phyloP scores from a whole-genome alignment of 2,113 vertebrate genomes.

The Taurulus bubalis region DNA sequence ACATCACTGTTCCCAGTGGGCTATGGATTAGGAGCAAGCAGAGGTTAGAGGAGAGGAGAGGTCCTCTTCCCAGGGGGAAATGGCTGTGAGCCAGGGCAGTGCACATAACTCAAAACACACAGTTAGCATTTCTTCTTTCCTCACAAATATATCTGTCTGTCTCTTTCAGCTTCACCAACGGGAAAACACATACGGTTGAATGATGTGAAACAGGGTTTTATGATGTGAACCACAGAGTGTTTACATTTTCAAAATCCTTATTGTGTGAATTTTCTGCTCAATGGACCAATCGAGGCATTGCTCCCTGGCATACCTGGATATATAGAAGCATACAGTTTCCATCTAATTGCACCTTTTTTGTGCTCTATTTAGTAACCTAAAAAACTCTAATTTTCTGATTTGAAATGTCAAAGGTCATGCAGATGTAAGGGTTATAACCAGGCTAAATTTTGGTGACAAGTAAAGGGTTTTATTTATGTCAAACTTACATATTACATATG shows the following conservation, averaged over 20 bases:
- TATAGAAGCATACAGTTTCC: slow-evolving; percentile 15
- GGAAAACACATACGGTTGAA: slow-evolving; percentile 59
- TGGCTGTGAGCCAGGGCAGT: slow-evolving; percentile 63
- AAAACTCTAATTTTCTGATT: neutral
- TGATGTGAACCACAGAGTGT: slow-evolving; percentile 72
- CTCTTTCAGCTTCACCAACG: slow-evolving; percentile 51
- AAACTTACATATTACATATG: neutral
- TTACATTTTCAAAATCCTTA: slow-evolving; percentile 58
- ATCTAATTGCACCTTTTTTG: slow-evolving; percentile 5
- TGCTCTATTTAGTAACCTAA: slow-evolving; percentile 15
- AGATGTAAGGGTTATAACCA: slow-evolving; percentile 9
- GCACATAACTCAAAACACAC: slow-evolving; percentile 72
- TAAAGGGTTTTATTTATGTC: neutral
- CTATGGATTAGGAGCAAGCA: slow-evolving; percentile 73
- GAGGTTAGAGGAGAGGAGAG: slow-evolving; percentile 78
- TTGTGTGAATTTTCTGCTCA: slow-evolving; percentile 54
- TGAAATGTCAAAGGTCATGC: slow-evolving; percentile 29
- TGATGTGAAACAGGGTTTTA: slow-evolving; percentile 68
- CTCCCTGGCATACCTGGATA: slow-evolving; percentile 37
- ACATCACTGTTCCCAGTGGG: slow-evolving; percentile 78
- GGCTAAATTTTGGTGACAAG: neutral
- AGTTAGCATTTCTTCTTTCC: slow-evolving; percentile 65
- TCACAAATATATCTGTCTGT: slow-evolving; percentile 68
- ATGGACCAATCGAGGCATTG: slow-evolving; percentile 3
- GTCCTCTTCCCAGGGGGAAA: slow-evolving; percentile 75